phyloP scores from a whole-genome alignment of 53 echinoderm and acorn worm genomes.

The Antedon mediterranea region DNA sequence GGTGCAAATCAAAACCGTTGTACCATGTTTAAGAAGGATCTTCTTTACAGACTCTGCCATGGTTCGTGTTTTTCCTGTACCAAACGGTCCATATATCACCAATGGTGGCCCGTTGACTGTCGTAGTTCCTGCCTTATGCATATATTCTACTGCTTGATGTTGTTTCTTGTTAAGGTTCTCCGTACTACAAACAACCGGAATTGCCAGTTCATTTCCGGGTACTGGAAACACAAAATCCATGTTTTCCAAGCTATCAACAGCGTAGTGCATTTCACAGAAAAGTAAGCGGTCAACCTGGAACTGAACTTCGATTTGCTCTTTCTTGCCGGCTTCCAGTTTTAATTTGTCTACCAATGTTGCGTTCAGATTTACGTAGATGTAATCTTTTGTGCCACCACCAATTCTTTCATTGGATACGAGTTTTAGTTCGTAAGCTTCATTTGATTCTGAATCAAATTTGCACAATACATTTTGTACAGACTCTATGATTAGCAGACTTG shows the following conservation, averaged over 20 bases:
- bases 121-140: constrained; percentile 23
- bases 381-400: constrained; percentile 25
- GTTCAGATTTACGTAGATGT: constrained; percentile 39
- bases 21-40: constrained; percentile 18
- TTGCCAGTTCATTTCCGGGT: background rate
- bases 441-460: constrained; percentile 47
- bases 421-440: constrained; percentile 37
- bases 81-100: constrained; percentile 73
- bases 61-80: constrained; percentile 83
- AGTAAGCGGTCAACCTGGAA: constrained; percentile 62
- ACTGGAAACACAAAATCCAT: constrained; percentile 59
- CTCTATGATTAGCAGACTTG: constrained; percentile 55
- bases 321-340: constrained; percentile 6
- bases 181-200: too few relatives aligned
- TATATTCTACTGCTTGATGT: constrained; percentile 39
- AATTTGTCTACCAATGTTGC: constrained; percentile 21
- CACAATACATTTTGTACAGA: constrained; percentile 56
- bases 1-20: constrained; percentile 74
- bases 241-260: constrained; percentile 45
- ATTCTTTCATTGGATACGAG: constrained; percentile 24
- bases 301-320: constrained; percentile 33
- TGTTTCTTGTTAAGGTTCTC: constrained; percentile 62
- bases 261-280: constrained; percentile 60
- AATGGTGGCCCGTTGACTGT: constrained; percentile 41
- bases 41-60: constrained; percentile 53